Percentiles rank a stretch among this genome's conserved stretches.
These are phyloP conservation scores for Himalopsyche kuldschensis DNA, from an alignment of 2,888 invertebrate genomes.

Conservation along the genomic window DNA sequence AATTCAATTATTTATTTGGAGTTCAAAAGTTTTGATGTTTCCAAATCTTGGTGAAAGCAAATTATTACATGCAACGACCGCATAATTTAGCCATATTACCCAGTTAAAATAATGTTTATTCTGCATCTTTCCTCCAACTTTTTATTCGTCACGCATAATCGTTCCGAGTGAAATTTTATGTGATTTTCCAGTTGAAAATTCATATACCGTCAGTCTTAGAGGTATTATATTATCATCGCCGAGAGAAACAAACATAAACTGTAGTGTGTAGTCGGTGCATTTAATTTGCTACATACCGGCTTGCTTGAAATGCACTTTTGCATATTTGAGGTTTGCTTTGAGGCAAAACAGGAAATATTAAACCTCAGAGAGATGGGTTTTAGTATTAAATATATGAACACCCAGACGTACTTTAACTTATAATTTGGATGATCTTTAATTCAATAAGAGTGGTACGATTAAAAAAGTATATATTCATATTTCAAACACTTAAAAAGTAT, in stretches of 20 bases:
- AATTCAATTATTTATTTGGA: too few species aligned
- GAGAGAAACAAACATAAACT: neutral
- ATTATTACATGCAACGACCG: too few species aligned
- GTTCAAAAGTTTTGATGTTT: too few species aligned
- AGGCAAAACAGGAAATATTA: neutral
- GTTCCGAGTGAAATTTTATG: neutral
- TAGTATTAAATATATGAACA: neutral
- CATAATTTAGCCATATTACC: too few species aligned
- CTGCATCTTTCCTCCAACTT: neutral
- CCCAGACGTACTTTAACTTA: neutral
- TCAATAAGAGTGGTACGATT: too few species aligned
- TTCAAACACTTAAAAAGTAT: too few species aligned
- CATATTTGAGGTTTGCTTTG: neutral
- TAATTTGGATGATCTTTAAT: too few species aligned
- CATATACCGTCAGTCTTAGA: neutral
- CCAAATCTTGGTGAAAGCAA: too few species aligned
- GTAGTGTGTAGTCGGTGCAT: neutral
- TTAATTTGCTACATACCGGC: neutral
- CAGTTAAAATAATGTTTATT: too few species aligned
- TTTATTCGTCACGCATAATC: neutral
- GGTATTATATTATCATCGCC: neutral
- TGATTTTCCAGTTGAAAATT: neutral
- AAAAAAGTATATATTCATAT: too few species aligned
- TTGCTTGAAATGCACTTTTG: neutral
- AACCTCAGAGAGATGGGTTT: neutral